Evolutionary conservation across 2,888 invertebrate genomes (phyloP).

Genomic region (Stratiomys singularior): DNA sequence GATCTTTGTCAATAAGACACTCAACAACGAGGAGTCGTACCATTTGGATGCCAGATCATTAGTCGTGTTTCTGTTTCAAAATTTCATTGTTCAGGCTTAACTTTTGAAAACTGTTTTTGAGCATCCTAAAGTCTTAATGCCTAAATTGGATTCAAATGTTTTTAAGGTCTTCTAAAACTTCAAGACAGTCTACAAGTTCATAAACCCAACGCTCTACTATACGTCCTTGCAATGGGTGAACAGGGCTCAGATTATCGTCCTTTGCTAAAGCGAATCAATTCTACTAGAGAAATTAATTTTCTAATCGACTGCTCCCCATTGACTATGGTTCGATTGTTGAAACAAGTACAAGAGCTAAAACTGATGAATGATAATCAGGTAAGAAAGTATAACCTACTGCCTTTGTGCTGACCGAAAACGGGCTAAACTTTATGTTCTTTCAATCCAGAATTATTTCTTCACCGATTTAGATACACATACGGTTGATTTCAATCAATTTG

Average conservation of each 20-base stretch:
- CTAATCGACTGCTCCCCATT: slow-evolving; percentile 80
- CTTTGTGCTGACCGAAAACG: no score
- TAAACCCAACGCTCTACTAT: slow-evolving; percentile 74
- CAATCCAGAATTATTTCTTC: slow-evolving; percentile 64
- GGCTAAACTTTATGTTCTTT: neutral
- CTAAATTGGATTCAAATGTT: neutral
- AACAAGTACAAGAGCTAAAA: slow-evolving; percentile 72
- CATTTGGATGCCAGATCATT: no score
- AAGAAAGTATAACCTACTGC: neutral
- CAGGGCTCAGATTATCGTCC: slow-evolving; percentile 69
- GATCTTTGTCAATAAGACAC: no score
- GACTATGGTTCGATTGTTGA: slow-evolving; percentile 73
- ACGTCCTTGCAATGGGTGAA: slow-evolving; percentile 72
- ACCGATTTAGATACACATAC: slow-evolving; percentile 73
- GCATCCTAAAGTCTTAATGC: no score
- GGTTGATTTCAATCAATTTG: slow-evolving; percentile 70
- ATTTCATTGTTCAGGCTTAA: no score
- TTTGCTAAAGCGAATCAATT: slow-evolving; percentile 79
- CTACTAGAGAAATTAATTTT: slow-evolving; percentile 76
- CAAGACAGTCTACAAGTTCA: slow-evolving; percentile 64
- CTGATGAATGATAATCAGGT: slow-evolving; percentile 58
- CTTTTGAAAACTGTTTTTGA: no score
- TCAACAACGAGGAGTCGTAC: no score
- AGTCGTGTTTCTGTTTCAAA: no score
- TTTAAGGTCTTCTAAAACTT: slow-evolving; percentile 26